phyloP scores from a whole-genome alignment of 1,140 invertebrate genomes.

The Zaprionus africanus region DNA sequence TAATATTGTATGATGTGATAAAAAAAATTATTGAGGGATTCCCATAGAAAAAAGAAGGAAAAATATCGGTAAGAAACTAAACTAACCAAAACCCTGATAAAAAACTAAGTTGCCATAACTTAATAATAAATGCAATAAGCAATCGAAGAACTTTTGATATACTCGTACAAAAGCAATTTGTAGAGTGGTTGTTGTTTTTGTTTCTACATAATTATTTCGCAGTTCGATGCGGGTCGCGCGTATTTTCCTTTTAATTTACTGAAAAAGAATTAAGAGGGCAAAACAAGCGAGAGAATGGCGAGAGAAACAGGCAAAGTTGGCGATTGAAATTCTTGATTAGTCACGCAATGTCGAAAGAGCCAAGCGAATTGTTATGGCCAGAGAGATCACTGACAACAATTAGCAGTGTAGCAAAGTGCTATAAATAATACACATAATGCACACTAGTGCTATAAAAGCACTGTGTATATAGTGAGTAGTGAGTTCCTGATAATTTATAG shows the following conservation, averaged over 20 bases:
- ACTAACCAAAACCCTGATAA: too few species aligned
- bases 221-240: neutral
- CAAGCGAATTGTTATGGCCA: neutral
- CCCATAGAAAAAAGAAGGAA: neutral
- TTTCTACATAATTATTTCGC: neutral
- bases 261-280: neutral
- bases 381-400: neutral
- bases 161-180: too few species aligned
- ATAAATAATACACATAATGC: neutral
- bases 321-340: neutral
- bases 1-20: neutral
- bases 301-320: neutral
- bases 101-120: neutral
- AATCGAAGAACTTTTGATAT: neutral
- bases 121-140: neutral
- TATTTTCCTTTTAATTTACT: neutral
- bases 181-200: too few species aligned
- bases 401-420: neutral
- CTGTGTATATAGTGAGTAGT: neutral
- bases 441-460: neutral
- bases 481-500: neutral
- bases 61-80: neutral
- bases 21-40: neutral
- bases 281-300: neutral
- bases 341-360: neutral